phyloP scores from a whole-genome alignment of 2,797 vertebrate species.

The Phoebastria nigripes region DNA sequence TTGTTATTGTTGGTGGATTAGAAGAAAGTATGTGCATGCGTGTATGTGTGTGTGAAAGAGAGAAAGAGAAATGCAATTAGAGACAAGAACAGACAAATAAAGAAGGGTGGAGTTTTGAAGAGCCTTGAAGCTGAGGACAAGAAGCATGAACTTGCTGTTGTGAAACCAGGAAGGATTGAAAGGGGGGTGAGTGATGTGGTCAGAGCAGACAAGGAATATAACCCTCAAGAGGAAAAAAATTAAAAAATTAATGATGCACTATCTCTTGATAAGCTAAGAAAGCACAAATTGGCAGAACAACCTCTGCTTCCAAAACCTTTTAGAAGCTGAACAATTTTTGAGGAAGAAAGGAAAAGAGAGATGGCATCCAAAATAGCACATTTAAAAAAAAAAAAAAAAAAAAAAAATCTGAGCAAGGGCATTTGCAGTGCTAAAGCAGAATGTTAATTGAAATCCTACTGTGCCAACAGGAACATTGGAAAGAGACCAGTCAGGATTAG shows the following conservation, averaged over 20 bases:
- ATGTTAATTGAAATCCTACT: constrained; percentile 83
- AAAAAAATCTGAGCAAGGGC: constrained; percentile 67
- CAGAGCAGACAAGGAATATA: not conserved
- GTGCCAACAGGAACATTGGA: constrained; percentile 83
- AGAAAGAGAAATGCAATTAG: constrained; percentile 18
- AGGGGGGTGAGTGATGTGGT: constrained; percentile 6
- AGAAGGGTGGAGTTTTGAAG: constrained; percentile 26
- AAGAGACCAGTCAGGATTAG: constrained; percentile 82
- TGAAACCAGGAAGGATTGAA: constrained; percentile 20
- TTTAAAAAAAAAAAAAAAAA: constrained; percentile 13
- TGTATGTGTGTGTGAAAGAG: not conserved
- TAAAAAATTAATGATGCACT: not conserved
- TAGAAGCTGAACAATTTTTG: constrained; percentile 58
- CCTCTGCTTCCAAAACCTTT: constrained; percentile 52
- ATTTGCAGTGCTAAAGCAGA: constrained; percentile 73
- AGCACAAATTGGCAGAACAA: constrained; percentile 25
- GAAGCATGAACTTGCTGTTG: constrained; percentile 16
- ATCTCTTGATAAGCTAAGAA: constrained; percentile 13
- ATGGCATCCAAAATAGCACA: constrained; percentile 71
- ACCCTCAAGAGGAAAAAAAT: not conserved
- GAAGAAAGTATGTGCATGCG: not conserved
- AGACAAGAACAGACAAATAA: constrained; percentile 22
- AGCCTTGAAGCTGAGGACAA: constrained; percentile 25
- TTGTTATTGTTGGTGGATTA: constrained; percentile 36
- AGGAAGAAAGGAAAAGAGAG: constrained; percentile 53